Evolutionary conservation across 92 coral and sea anemone genomes (phyloP).

Genomic region (Anthopleura xanthogrammica): DNA sequence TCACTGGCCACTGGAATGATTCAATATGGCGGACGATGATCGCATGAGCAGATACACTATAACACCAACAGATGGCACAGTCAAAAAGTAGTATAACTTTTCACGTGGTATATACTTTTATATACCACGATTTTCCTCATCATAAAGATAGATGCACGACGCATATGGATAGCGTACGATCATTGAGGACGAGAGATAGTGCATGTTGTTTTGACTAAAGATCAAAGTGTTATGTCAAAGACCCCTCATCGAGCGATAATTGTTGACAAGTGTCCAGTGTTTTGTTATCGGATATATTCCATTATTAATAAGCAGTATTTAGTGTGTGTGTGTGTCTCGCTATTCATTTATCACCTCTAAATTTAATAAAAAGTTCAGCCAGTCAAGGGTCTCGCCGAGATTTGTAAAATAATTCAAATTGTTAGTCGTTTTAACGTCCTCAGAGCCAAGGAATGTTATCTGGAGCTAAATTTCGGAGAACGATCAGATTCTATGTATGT

Average conservation of each 20-base stretch:
- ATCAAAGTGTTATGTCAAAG: background rate
- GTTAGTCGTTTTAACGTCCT: background rate
- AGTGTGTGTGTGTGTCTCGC: background rate
- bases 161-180: too few species aligned
- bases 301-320: background rate
- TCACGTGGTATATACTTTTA: too few species aligned
- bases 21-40: too few species aligned
- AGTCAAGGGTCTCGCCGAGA: background rate
- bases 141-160: too few species aligned
- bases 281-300: background rate
- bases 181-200: background rate
- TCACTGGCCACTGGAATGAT: too few species aligned
- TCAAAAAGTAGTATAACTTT: too few species aligned
- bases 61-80: too few species aligned
- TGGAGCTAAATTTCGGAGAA: background rate
- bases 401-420: background rate
- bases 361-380: constrained; percentile 6
- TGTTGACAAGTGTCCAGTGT: background rate
- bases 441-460: background rate
- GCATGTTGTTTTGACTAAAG: background rate
- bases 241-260: constrained; percentile 1
- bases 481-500: background rate
- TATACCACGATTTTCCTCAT: too few species aligned
- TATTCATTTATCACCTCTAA: background rate
- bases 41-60: too few species aligned